Evolutionary conservation across 2,797 vertebrate species (phyloP).

Genomic region (Lithobates pipiens): DNA sequence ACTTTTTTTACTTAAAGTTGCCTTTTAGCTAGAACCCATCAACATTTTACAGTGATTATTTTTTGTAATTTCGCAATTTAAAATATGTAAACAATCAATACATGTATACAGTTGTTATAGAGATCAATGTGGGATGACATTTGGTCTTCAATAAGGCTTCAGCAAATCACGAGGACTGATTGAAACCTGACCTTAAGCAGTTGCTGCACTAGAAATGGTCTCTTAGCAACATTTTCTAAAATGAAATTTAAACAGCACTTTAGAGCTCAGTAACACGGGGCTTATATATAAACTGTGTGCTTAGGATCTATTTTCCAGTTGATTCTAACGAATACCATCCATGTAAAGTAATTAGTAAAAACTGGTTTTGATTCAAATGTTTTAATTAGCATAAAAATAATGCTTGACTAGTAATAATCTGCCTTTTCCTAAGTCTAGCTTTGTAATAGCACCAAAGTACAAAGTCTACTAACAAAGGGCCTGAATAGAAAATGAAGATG

Average conservation of each 20-base stretch:
- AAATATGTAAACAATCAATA: conserved; percentile 51
- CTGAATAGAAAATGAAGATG: conserved; percentile 12
- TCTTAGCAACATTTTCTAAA: conserved; percentile 80
- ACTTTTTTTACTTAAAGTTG: neutral
- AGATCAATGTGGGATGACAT: conserved; percentile 66
- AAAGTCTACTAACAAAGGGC: conserved; percentile 8
- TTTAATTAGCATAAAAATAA: conserved; percentile 59
- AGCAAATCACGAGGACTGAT: conserved; percentile 65
- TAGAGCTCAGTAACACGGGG: conserved; percentile 63
- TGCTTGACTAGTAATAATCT: conserved; percentile 42
- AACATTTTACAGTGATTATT: neutral
- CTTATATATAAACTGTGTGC: conserved; percentile 58
- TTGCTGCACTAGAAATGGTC: conserved; percentile 68
- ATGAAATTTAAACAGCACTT: conserved; percentile 65
- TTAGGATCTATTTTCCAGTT: conserved; percentile 36
- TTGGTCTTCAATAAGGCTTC: conserved; percentile 67
- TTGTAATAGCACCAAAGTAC: conserved; percentile 26
- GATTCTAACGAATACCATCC: conserved; percentile 49
- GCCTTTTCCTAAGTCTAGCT: conserved; percentile 14
- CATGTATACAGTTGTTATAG: conserved; percentile 39
- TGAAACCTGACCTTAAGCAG: conserved; percentile 72
- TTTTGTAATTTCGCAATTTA: conserved; percentile 12
- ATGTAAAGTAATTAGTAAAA: conserved; percentile 51
- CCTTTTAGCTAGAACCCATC: neutral
- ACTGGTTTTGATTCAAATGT: conserved; percentile 49